Base-by-base conservation (phyloP, 2,888 invertebrate species). In the Cheilosia variabilis region DNA sequence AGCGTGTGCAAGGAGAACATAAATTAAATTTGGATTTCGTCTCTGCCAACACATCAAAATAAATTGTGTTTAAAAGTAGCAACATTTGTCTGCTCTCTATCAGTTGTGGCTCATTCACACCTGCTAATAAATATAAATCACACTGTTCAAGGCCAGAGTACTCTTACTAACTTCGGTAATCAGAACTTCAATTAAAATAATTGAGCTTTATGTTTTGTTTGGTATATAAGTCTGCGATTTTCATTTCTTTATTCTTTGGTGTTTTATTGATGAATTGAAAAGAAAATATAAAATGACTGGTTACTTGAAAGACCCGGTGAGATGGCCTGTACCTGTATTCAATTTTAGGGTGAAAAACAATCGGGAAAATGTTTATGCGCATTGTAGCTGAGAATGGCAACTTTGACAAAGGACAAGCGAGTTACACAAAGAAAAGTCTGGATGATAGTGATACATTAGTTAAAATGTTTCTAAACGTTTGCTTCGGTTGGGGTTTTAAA, bases 191-290 rank as follows among this genome's bases (percentile, higher is more conserved):
- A 73, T 73, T 55, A 63, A 62, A 53, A 19, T 41, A 66, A 66
- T n/a, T 63, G 34, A 63, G 53, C 47, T 73, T 63, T 55, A 73
- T 73, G 73, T 55, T 73, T 63, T 63, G 63, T 63, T 63, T 73
- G 45, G 4, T 31, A 55, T 31, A 55, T 31, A 0, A 22, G 41
- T 9, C n/a, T 19, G 24, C 27, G n/a, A 55, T 31, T 43, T 50
- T 43, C 13, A 17, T 31, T n/a, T 31, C 0, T 68, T n/a, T n/a
- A 9, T 7, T 31, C 27, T 5, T n/a, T n/a, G 3, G 43, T 4
- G 43, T 34, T 34, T 34, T 34, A 13, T 34, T 34, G 3, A 34
- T 37, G 13, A 37, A 37, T 13, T 34, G 10, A 34, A 34, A 34
- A 34, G 10, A 34, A 37, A 37, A 10, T 10, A 37, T 37, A 13